Evolutionary conservation across 2,888 invertebrate genomes (phyloP).

Genomic region (Epinotia bilunana): DNA sequence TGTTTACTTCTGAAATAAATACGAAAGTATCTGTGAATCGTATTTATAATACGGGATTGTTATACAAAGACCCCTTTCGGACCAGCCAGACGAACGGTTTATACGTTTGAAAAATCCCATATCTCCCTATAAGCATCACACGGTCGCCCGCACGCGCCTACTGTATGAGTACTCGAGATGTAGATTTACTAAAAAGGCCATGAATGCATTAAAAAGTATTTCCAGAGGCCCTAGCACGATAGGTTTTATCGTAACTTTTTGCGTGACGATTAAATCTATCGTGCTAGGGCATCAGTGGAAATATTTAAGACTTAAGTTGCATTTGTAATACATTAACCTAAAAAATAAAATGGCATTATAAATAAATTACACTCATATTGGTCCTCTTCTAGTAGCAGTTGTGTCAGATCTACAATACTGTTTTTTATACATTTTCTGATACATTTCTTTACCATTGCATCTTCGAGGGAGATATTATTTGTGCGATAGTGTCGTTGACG

Average conservation of each 20-base stretch:
- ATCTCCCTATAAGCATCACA: conserved; percentile 80
- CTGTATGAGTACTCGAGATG: conserved; percentile 43
- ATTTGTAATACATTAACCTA: neutral
- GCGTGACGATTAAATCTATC: too few relatives aligned
- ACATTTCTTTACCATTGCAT: conserved; percentile 84
- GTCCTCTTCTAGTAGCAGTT: conserved; percentile 56
- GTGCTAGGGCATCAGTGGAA: neutral
- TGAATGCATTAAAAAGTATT: neutral
- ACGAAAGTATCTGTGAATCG: conserved; percentile 14
- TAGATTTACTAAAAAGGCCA: conserved; percentile 26
- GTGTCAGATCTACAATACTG: conserved; percentile 63
- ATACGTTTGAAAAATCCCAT: conserved; percentile 77
- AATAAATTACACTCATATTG: neutral
- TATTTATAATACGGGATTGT: conserved; percentile 34
- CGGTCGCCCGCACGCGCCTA: conserved; percentile 76
- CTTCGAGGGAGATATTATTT: conserved; percentile 82
- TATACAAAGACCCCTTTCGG: conserved; percentile 60
- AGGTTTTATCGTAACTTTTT: too few relatives aligned
- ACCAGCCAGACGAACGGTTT: conserved; percentile 68
- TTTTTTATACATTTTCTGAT: conserved; percentile 84
- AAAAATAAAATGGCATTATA: neutral
- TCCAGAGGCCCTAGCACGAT: too few relatives aligned
- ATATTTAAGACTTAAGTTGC: neutral
- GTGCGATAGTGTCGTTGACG: conserved; percentile 78
- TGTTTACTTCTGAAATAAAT: conserved; percentile 7